phyloP scores from a whole-genome alignment of 1,140 invertebrate species.

The Pseudomyrmex pallidus region DNA sequence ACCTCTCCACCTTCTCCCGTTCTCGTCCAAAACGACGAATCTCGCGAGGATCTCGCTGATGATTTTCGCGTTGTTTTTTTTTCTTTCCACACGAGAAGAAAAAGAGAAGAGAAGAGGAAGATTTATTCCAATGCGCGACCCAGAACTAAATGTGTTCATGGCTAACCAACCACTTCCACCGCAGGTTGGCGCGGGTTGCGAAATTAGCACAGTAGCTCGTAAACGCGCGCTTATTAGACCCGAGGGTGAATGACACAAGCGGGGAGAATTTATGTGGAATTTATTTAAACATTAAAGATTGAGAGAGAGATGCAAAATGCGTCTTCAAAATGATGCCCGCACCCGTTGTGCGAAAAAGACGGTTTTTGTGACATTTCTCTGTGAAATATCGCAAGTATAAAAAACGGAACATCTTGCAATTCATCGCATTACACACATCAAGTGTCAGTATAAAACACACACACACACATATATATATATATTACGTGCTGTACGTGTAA shows the following conservation, averaged over 20 bases:
- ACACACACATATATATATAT: too few relatives aligned
- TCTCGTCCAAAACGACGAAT: conserved; percentile 25
- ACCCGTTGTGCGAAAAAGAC: too few relatives aligned
- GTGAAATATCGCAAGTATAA: too few relatives aligned
- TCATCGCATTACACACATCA: too few relatives aligned
- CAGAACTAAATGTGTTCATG: conserved; percentile 56
- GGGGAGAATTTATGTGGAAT: conserved; percentile 44
- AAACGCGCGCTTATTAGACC: conserved; percentile 62
- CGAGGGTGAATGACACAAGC: conserved; percentile 61
- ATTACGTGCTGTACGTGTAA: too few relatives aligned
- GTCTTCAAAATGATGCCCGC: too few relatives aligned
- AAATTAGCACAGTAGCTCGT: conserved; percentile 63
- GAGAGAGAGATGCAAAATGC: too few relatives aligned
- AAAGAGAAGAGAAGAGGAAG: not conserved
- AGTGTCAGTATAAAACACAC: too few relatives aligned
- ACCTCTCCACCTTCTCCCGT: not conserved
- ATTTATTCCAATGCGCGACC: conserved; percentile 33
- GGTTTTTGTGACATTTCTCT: too few relatives aligned
- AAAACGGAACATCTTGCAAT: too few relatives aligned
- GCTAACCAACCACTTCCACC: conserved; percentile 32
- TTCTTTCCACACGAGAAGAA: not conserved
- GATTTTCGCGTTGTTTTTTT: not conserved
- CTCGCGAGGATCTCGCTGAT: not conserved
- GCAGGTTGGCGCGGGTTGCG: conserved; percentile 56
- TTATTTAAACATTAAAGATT: conserved; percentile 8